A percentile compares a stretch with the other conserved stretches of the same genome.
Evolutionary conservation across 2,888 invertebrate genomes (phyloP).

Genomic region (Sturmia bella): DNA sequence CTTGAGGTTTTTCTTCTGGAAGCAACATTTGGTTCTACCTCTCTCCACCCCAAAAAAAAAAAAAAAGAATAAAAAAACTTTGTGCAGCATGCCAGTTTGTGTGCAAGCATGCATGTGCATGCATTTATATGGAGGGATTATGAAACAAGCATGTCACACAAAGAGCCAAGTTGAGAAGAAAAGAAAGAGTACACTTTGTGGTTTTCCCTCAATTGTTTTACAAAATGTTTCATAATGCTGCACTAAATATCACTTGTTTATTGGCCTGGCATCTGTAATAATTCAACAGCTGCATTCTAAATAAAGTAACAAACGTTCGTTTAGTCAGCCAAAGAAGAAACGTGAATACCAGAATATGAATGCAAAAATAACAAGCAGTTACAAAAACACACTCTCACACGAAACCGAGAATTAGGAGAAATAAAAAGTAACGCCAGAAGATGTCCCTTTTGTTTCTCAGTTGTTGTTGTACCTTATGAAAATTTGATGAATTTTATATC

Average conservation of each 20-base stretch:
- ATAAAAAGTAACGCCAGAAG: constrained; percentile 27
- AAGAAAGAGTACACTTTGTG: constrained; percentile 34
- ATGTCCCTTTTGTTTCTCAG: constrained; percentile 51
- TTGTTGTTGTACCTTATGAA: constrained; percentile 56
- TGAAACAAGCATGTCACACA: neutral
- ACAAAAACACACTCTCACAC: neutral
- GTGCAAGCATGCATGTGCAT: neutral
- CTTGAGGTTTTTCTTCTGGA: constrained; percentile 32
- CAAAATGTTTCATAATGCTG: constrained; percentile 47
- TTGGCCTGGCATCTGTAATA: constrained; percentile 59
- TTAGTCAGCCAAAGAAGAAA: constrained; percentile 27
- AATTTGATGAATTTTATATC: constrained; percentile 63
- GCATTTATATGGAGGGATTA: neutral
- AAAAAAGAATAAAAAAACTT: too few relatives aligned
- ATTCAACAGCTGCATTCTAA: constrained; percentile 50
- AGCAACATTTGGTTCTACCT: constrained; percentile 19
- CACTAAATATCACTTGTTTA: constrained; percentile 57
- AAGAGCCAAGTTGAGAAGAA: neutral
- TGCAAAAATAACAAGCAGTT: neutral
- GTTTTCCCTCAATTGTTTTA: constrained; percentile 51
- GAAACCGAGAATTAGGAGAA: neutral
- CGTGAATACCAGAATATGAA: constrained; percentile 2
- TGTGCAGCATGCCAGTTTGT: neutral
- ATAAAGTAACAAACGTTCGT: constrained; percentile 34
- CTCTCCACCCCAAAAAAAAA: too few relatives aligned